phyloP scores from a whole-genome alignment of 2,888 invertebrate genomes.

The Sipunculus nudus region DNA sequence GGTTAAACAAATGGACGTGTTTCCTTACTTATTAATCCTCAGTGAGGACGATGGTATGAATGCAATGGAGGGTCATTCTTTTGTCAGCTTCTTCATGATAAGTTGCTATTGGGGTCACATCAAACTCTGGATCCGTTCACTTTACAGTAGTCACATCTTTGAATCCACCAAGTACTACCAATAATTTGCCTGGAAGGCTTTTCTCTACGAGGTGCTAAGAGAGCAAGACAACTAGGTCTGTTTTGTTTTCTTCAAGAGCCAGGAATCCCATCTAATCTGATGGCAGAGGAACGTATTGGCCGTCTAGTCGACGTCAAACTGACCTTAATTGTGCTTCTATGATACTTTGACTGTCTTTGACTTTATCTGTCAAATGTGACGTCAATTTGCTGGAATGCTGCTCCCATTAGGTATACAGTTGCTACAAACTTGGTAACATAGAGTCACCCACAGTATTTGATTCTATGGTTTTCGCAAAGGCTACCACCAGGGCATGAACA shows the following conservation, averaged over 20 bases:
- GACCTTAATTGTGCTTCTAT: not conserved
- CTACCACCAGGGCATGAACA: too few relatives aligned
- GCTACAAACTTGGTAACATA: not conserved
- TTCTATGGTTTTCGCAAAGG: too few relatives aligned
- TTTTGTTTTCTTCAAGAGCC: not conserved
- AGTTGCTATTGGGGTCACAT: not conserved
- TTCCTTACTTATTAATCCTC: too few relatives aligned
- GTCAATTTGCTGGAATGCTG: not conserved
- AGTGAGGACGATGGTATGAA: too few relatives aligned
- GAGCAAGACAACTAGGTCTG: not conserved
- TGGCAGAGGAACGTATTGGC: not conserved
- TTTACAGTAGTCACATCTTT: constrained; percentile 11
- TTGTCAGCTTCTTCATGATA: constrained; percentile 9
- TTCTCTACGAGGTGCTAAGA: not conserved
- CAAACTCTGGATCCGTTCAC: constrained; percentile 7
- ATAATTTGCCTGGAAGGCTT: constrained; percentile 8
- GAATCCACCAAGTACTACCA: constrained; percentile 20
- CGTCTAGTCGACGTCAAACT: not conserved
- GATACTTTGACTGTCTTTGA: not conserved
- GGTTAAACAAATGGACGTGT: too few relatives aligned
- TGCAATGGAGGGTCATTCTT: constrained; percentile 2
- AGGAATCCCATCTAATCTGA: not conserved
- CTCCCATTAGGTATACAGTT: not conserved
- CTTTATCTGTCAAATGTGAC: constrained; percentile 3
- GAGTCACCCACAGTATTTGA: not conserved